Conservation (phyloP, 2,797 vertebrate genomes). For the Phaenicophaeus curvirostris region DNA sequence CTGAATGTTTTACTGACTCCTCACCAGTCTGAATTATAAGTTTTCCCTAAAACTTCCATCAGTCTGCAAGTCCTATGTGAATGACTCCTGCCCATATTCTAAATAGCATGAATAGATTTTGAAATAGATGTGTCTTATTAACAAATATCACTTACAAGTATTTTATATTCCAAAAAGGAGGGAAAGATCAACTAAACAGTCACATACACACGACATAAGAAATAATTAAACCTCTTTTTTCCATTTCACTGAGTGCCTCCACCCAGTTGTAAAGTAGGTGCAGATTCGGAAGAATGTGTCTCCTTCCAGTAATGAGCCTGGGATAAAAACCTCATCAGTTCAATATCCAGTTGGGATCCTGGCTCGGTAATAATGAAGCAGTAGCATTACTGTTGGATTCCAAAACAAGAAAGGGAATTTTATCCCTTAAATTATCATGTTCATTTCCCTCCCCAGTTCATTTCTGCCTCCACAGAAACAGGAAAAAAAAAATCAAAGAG, state of each 20-base stretch:
- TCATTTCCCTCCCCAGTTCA: background rate
- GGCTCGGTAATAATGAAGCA: background rate
- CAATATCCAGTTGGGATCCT: background rate
- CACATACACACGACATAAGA: accelerated
- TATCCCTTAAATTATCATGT: background rate
- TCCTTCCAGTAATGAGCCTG: background rate
- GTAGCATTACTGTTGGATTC: background rate
- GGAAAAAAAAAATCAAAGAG: background rate
- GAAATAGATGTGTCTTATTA: background rate
- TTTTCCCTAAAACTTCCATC: background rate
- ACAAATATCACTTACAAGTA: background rate
- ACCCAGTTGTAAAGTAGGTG: background rate
- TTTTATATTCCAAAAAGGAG: background rate
- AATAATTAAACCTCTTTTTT: background rate
- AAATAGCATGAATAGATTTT: background rate
- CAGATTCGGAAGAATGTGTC: background rate
- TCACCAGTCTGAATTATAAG: background rate
- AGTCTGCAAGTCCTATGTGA: accelerated
- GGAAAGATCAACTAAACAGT: background rate
- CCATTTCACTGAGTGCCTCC: background rate
- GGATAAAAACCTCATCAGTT: background rate
- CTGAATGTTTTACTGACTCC: background rate
- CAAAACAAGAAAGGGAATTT: constrained; percentile 14
- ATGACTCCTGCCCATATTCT: background rate
- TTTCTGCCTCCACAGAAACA: background rate